A percentile compares a stretch with the other conserved stretches of the same genome.
Evolutionary conservation across 2,888 invertebrate species (phyloP).

Genomic region (Portevinia maculata): DNA sequence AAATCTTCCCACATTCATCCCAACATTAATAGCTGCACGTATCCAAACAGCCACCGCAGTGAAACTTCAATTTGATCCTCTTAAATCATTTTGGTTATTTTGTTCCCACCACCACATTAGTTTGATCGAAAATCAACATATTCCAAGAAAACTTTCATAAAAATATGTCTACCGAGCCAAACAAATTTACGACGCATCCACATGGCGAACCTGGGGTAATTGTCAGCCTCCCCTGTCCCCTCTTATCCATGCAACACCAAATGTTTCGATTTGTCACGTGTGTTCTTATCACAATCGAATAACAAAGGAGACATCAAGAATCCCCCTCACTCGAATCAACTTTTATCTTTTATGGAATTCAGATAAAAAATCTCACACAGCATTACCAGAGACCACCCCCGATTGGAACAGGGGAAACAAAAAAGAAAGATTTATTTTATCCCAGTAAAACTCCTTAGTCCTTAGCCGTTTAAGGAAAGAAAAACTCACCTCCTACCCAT

Average conservation of each 20-base stretch:
- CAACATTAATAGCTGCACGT: not conserved
- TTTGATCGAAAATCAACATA: slow-evolving; percentile 55
- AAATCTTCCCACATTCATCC: not conserved
- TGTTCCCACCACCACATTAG: slow-evolving; percentile 41
- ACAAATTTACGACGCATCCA: slow-evolving; percentile 53
- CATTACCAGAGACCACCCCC: slow-evolving; percentile 51
- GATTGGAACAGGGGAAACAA: not conserved
- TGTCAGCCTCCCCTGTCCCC: slow-evolving; percentile 53
- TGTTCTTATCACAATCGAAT: slow-evolving; percentile 71
- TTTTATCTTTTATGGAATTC: slow-evolving; percentile 71
- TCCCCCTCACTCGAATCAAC: slow-evolving; percentile 29
- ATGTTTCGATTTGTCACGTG: slow-evolving; percentile 76
- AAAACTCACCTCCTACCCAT: slow-evolving; percentile 46
- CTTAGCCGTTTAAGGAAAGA: slow-evolving; percentile 65
- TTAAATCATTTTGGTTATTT: slow-evolving; percentile 24
- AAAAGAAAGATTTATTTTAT: slow-evolving; percentile 66
- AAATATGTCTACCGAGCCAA: slow-evolving; percentile 33
- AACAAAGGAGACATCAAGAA: slow-evolving; percentile 69
- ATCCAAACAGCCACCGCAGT: too few relatives aligned
- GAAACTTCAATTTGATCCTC: not conserved
- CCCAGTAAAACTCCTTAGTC: slow-evolving; percentile 56
- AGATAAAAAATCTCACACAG: slow-evolving; percentile 57
- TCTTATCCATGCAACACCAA: slow-evolving; percentile 53
- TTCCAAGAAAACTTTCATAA: slow-evolving; percentile 43
- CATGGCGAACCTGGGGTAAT: slow-evolving; percentile 58